Conservation (phyloP, 2,888 invertebrate genomes). For the Troilus luridus region DNA sequence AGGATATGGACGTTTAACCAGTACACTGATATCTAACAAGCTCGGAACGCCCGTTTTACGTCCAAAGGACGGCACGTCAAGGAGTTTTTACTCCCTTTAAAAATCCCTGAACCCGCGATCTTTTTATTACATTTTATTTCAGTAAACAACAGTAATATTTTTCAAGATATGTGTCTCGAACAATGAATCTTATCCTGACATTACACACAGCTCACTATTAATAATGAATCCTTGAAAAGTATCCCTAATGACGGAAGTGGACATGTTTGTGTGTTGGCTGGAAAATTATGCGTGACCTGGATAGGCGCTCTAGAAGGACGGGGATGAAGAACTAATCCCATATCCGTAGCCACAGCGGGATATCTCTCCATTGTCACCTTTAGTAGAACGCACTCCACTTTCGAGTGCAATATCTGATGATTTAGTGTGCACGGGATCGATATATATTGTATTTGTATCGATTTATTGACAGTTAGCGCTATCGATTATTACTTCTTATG, state of each 20-base stretch:
- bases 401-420: not conserved
- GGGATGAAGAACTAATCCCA: not conserved
- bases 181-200: not conserved
- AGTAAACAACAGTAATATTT: not conserved
- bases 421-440: not conserved
- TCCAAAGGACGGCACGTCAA: too few relatives aligned
- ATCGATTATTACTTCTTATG: not conserved
- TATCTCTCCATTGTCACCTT: not conserved
- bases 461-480: not conserved
- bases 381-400: not conserved
- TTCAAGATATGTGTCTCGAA: not conserved
- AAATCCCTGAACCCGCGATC: too few relatives aligned
- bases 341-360: not conserved
- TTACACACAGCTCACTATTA: not conserved
- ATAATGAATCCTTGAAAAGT: not conserved
- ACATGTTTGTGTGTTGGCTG: not conserved
- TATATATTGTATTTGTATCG: not conserved
- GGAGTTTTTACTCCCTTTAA: too few relatives aligned
- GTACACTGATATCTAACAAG: too few relatives aligned
- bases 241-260: not conserved
- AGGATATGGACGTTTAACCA: too few relatives aligned
- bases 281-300: slow-evolving; percentile 1
- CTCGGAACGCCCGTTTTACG: too few relatives aligned
- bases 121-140: not conserved
- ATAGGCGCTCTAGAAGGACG: not conserved